Percentiles rank a stretch among this genome's conserved stretches.
Conservation (phyloP, 2,113 vertebrate species). For the Himantopus leucocephalus region DNA sequence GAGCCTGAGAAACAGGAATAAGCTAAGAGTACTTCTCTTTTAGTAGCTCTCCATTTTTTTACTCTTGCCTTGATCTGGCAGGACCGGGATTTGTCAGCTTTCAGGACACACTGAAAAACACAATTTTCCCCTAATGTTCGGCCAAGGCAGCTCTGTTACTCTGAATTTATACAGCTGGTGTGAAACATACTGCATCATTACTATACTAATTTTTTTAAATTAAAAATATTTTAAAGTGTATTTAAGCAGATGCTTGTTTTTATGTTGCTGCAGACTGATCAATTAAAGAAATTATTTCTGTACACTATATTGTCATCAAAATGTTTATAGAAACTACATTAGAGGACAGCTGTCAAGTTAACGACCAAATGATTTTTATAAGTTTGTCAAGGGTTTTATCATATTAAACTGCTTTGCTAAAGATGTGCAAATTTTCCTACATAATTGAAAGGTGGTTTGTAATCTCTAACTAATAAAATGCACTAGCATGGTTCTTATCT, state of each 20-base stretch:
- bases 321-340: not conserved
- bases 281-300: not conserved
- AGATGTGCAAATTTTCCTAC: not conserved
- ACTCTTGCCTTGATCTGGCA: not conserved
- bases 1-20: not conserved
- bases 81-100: not conserved
- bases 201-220: not conserved
- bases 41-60: not conserved
- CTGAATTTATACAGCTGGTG: not conserved
- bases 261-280: not conserved
- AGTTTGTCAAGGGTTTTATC: not conserved
- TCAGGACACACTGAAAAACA: not conserved
- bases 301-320: not conserved
- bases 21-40: not conserved
- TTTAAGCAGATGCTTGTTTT: not conserved
- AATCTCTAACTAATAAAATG: not conserved
- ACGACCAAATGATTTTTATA: not conserved
- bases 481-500: not conserved
- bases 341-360: not conserved
- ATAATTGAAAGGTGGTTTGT: not conserved
- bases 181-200: not conserved
- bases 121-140: not conserved
- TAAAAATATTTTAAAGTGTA: not conserved
- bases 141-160: not conserved
- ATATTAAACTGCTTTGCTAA: not conserved